Evolutionary conservation across 1,140 invertebrate genomes (phyloP), one percentile per base, ranked within the genome.

Genomic region (Drosophila repleta): DNA sequence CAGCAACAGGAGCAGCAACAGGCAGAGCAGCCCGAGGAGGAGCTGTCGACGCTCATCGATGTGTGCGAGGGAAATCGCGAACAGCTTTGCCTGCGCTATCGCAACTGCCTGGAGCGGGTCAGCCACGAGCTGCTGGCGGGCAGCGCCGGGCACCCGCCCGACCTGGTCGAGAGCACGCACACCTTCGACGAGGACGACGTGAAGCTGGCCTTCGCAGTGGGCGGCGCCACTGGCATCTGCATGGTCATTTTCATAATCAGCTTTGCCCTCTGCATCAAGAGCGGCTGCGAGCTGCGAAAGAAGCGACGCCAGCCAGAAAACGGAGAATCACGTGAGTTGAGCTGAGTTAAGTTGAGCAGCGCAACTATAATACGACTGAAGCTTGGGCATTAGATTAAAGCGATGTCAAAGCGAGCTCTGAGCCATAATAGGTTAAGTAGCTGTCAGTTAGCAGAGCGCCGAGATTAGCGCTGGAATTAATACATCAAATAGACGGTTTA

Each of bases 201-300:
- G 4, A 90, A 90, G 56, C 37, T 89, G 63, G 85, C 84, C 41
- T 89, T 89, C 51, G 67, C 85, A 10, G 78, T 90, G 24, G 85
- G 85, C 3, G 80, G 76, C 3, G 80, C 85, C 58, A 84, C 84
- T 4, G 85, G 85, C 48, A 80, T 90, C 43, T 85, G 85, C 52
- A 79, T 90, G 74, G 81, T 89, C 56, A 90, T 90, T 48, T 90
- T 90, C 26, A 85, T 89, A 51, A 90, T 89, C 4, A 81, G 80
- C 49, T 89, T 80, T 56, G 85, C 80, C 8, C 57, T 89, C 0
- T 89, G 85, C 56, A 57, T 89, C 4, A 89, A 90, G 52, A 89
- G 87, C 46, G 80, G 80, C 58, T 89, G 85, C 39, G 85, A 90
- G 55, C 46, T 84, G 65, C 60, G 76, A 5, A 84, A 70, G 21